These are phyloP conservation scores for Momotus momota DNA, from an alignment of 2,797 vertebrate genomes.

Conservation along the genomic window DNA sequence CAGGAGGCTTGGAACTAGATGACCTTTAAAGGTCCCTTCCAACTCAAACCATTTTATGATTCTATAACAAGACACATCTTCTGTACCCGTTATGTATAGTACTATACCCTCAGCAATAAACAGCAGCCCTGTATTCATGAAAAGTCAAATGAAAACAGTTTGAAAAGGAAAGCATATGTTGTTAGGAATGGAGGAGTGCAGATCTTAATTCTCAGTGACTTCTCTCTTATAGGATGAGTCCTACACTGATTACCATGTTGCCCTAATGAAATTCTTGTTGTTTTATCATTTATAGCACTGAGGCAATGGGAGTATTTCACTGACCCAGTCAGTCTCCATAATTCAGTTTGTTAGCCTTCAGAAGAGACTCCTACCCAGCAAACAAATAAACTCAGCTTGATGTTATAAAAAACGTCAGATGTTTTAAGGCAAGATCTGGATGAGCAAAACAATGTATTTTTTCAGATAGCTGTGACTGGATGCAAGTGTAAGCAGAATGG, in stretches of 20 bases:
- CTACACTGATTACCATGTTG: background rate
- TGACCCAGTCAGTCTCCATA: background rate
- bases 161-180: background rate
- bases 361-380: background rate
- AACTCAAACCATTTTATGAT: background rate
- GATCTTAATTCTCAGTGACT: background rate
- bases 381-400: conserved; percentile 16
- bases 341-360: background rate
- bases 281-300: background rate
- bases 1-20: background rate
- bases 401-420: background rate
- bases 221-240: background rate
- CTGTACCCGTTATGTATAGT: background rate
- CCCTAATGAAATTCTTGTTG: background rate
- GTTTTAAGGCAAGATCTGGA: conserved; percentile 11
- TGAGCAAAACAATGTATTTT: background rate
- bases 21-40: background rate
- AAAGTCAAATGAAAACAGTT: background rate
- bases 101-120: background rate
- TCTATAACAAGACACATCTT: background rate
- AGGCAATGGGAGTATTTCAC: background rate
- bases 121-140: background rate
- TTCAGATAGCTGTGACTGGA: background rate
- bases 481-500: background rate
- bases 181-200: background rate